phyloP scores from a whole-genome alignment of 1,140 invertebrate species.

The Cryptotermes secundus region DNA sequence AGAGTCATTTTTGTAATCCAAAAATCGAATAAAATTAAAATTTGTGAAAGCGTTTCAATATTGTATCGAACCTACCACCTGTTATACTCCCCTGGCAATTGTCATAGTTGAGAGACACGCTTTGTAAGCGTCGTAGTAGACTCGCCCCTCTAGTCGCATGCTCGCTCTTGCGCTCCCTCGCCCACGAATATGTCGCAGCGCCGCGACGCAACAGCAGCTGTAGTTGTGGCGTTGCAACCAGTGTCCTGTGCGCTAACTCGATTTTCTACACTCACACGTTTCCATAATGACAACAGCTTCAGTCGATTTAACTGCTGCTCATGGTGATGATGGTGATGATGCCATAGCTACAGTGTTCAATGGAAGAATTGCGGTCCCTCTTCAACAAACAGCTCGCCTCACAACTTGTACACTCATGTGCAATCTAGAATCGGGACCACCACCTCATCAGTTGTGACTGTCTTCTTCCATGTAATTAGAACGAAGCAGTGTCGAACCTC shows the following conservation, averaged over 20 bases:
- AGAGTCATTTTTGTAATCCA: too few relatives aligned
- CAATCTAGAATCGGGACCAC: too few relatives aligned
- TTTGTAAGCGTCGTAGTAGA: neutral
- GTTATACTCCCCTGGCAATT: neutral
- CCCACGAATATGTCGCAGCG: neutral
- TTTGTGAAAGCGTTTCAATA: too few relatives aligned
- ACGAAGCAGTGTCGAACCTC: too few relatives aligned
- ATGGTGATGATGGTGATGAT: too few relatives aligned
- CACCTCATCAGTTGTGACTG: too few relatives aligned
- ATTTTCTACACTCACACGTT: slow-evolving; percentile 14
- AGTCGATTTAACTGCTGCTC: neutral
- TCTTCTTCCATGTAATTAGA: too few relatives aligned
- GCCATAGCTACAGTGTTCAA: neutral
- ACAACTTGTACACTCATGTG: too few relatives aligned
- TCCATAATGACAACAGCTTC: slow-evolving; percentile 4
- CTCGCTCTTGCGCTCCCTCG: neutral
- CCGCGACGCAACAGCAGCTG: neutral
- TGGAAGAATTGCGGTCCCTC: neutral
- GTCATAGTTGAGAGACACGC: neutral
- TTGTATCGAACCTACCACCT: too few relatives aligned
- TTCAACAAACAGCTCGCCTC: neutral
- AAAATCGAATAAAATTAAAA: too few relatives aligned
- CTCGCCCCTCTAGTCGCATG: too few relatives aligned
- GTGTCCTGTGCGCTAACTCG: slow-evolving; percentile 9
- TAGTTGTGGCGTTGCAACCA: neutral